A percentile compares a stretch with the other conserved stretches of the same genome.
Evolutionary conservation across 2,888 invertebrate genomes (phyloP).

Genomic region (Deilephila elpenor): DNA sequence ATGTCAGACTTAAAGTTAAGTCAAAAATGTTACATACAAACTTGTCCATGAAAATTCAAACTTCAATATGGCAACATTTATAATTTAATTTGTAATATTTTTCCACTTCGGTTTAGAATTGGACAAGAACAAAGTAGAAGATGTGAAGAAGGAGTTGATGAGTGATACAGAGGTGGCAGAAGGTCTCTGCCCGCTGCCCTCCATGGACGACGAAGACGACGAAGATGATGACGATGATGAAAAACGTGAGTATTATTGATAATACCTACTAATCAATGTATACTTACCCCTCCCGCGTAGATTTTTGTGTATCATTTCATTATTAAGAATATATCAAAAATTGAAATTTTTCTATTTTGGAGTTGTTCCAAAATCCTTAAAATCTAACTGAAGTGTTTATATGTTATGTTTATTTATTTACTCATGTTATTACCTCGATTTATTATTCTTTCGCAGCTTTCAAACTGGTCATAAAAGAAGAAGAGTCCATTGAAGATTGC

Average conservation of each 20-base stretch:
- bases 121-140: constrained; percentile 23
- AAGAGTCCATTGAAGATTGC: constrained; percentile 47
- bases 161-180: constrained; percentile 34
- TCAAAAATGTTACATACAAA: background rate
- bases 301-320: too few species aligned
- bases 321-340: too few species aligned
- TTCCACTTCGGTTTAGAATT: background rate
- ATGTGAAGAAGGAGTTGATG: constrained; percentile 54
- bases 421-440: background rate
- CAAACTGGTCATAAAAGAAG: constrained; percentile 57
- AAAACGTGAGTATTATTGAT: constrained; percentile 42
- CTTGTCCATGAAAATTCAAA: too few species aligned
- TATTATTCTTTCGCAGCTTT: constrained; percentile 52
- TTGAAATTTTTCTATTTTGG: too few species aligned
- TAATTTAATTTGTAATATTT: background rate
- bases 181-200: constrained; percentile 43
- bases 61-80: too few species aligned
- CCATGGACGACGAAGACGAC: constrained; percentile 39
- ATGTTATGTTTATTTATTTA: background rate
- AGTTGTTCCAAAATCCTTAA: background rate
- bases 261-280: background rate
- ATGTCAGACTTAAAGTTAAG: background rate
- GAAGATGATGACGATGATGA: constrained; percentile 49
- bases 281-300: too few species aligned
- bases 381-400: background rate